Base-by-base conservation (phyloP, 2,797 vertebrate species). In the Characodon lateralis region DNA sequence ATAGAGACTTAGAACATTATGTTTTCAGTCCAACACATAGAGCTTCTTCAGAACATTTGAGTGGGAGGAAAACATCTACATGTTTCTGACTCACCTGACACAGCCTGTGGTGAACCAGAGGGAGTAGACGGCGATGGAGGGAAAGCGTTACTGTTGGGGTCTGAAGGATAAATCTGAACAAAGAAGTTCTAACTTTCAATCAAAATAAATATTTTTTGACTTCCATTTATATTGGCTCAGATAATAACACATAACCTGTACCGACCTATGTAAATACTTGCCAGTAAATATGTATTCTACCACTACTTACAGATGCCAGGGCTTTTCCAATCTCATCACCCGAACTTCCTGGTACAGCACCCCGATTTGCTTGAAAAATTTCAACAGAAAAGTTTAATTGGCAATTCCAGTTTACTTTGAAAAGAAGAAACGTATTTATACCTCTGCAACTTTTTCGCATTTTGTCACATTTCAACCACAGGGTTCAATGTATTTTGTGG, bases 281-380 rank as follows among this genome's bases (percentile, higher is more conserved):
- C 14, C 35, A 50, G 39, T n/a, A 14, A 72, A 63, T 50, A 6
- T 6, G 1, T 18, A 39, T 63, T 68, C 51, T 78, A 39, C 48
- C 59, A 70, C 5, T 61, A 91, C 98, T 97, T 94, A 99, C 98
- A 86, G 98, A 99, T 88, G 97, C 98, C 85, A 99, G 91, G 6
- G 98, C 98, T 95, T 99, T 99, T 88, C 98, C 98, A 14, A 99
- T 97, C 26, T 98, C 98, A 0, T 98, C 98, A 35, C 98, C 98
- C 0, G 98, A 99, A 93, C 98, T 99, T 83, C 97, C 95, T 7
- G 97, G 95, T 0, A 96, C 93, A 72, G 92, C 92, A 75, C 95
- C 96, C 74, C 97, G 94, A 89, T 96, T 96, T 56, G 95, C 98
- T 99, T 87, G 9, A 74, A 10, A 16, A 71, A 41, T 51, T 20